These are phyloP conservation scores for Drosophila nigritarsus DNA, from an alignment of 2,888 invertebrate genomes.

Conservation along the genomic window DNA sequence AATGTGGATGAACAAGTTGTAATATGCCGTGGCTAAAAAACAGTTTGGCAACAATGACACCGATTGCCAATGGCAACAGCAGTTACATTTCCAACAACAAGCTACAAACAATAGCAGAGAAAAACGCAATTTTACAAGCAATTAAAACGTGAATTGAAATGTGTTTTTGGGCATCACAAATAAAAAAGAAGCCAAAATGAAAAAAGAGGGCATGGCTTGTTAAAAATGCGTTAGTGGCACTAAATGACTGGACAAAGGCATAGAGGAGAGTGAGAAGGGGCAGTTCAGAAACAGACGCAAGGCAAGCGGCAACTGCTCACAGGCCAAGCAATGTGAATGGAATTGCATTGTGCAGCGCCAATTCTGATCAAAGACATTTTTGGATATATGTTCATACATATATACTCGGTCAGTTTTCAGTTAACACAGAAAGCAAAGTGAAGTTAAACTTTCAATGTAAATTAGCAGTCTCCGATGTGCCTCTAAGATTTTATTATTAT, in stretches of 20 bases:
- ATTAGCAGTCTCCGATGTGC: not conserved
- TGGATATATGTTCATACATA: not conserved
- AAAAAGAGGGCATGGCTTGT: conserved; percentile 45
- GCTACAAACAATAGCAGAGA: not conserved
- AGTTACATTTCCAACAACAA: conserved; percentile 4
- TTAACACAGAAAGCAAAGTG: not conserved
- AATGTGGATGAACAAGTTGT: not conserved
- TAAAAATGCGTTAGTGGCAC: conserved; percentile 51
- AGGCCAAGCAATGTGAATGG: not conserved
- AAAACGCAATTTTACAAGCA: conserved; percentile 69
- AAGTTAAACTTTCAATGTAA: not conserved
- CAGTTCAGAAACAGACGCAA: not conserved
- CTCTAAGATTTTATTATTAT: not conserved
- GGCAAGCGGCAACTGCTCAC: not conserved
- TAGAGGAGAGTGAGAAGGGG: no score
- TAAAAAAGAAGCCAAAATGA: not conserved
- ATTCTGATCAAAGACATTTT: not conserved
- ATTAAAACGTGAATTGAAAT: conserved; percentile 76
- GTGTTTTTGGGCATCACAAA: conserved; percentile 44
- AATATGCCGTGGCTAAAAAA: not conserved
- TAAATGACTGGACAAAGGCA: conserved; percentile 24
- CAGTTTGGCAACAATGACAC: not conserved
- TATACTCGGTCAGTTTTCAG: not conserved
- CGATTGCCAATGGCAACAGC: conserved; percentile 14
- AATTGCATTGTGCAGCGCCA: not conserved